Conservation (phyloP, 2,113 vertebrate species). For the Philantomba maxwellii region DNA sequence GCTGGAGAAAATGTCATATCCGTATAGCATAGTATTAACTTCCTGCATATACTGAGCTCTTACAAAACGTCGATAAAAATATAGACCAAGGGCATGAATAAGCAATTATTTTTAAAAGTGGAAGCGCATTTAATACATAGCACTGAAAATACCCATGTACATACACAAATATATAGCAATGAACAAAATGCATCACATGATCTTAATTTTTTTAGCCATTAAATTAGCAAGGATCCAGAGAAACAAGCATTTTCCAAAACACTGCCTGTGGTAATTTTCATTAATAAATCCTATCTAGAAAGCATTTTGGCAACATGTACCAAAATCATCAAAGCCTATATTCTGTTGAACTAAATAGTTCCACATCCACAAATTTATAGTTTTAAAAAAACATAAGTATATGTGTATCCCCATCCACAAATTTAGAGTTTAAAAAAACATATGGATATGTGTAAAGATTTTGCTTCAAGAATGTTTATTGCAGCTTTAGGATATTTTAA, state of each 20-base stretch:
- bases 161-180: neutral
- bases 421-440: neutral
- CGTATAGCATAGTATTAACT: neutral
- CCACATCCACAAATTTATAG: neutral
- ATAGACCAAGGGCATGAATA: neutral
- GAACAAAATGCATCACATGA: neutral
- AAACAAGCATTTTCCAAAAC: neutral
- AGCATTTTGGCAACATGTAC: neutral
- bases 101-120: slow-evolving; percentile 9
- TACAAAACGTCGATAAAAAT: neutral
- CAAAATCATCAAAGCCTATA: neutral
- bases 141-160: neutral
- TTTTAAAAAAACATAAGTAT: neutral
- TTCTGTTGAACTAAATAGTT: neutral
- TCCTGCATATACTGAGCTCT: neutral
- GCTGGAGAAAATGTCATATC: neutral
- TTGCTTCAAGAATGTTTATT: neutral
- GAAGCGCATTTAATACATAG: neutral
- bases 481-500: neutral
- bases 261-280: neutral
- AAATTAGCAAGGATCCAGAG: neutral
- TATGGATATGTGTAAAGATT: neutral
- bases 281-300: neutral
- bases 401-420: neutral
- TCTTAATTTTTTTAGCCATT: neutral